phyloP scores from a whole-genome alignment of 2,113 vertebrate genomes.

The Microcebus griseorufus region DNA sequence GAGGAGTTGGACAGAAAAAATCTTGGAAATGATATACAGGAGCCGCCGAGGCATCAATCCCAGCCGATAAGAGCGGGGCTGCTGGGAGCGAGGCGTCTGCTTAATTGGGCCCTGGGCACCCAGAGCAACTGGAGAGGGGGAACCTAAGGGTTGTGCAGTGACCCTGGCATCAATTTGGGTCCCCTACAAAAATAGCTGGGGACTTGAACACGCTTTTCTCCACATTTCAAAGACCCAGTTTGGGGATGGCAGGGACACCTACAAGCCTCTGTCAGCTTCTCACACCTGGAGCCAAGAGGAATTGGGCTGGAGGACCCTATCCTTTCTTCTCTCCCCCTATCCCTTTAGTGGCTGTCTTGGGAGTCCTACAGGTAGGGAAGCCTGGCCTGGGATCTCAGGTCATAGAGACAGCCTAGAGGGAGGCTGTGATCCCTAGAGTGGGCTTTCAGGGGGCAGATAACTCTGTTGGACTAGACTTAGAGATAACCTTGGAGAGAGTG shows the following conservation, averaged over 20 bases:
- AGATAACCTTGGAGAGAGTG: not conserved
- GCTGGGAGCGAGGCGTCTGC: fast-evolving
- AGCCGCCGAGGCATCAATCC: constrained; percentile 80
- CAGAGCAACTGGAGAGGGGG: not conserved
- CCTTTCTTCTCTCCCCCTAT: not conserved
- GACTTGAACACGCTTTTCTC: not conserved
- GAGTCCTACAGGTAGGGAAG: not conserved
- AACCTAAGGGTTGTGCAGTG: not conserved
- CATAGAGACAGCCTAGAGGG: not conserved
- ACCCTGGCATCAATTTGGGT: constrained; percentile 40
- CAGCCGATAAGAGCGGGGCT: constrained; percentile 66
- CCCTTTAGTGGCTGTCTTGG: not conserved
- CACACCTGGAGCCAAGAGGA: not conserved
- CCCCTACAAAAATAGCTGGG: constrained; percentile 32
- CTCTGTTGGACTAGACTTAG: not conserved
- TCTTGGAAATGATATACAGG: constrained; percentile 82
- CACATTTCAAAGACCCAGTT: constrained; percentile 22
- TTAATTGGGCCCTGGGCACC: constrained; percentile 55
- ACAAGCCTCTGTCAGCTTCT: not conserved
- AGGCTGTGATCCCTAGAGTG: not conserved
- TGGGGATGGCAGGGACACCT: not conserved
- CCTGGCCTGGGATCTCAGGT: not conserved
- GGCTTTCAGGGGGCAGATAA: constrained; percentile 13
- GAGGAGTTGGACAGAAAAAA: constrained; percentile 80
- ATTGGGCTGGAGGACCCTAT: not conserved